A percentile compares a stretch with the other conserved stretches of the same genome.
phyloP scores from a whole-genome alignment of 2,888 invertebrate species.

The Thereva nobilitata region DNA sequence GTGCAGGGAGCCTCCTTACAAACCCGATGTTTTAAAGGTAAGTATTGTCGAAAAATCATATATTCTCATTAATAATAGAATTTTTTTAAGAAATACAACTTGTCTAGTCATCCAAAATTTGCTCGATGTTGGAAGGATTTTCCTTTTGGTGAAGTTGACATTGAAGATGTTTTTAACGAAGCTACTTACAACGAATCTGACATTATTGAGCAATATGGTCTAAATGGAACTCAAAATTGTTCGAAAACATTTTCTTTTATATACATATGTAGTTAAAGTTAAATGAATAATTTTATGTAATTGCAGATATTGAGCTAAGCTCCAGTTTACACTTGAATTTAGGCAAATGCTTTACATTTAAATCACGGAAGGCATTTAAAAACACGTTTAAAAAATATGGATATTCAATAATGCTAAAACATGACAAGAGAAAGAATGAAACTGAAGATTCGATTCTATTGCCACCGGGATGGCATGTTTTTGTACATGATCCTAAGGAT shows the following conservation, averaged over 20 bases:
- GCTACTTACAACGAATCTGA: constrained; percentile 64
- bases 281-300: not conserved
- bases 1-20: constrained; percentile 70
- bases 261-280: constrained; percentile 11
- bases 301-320: constrained; percentile 60
- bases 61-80: too few relatives aligned
- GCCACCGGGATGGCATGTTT: constrained; percentile 65
- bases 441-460: too few relatives aligned
- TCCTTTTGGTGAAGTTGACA: constrained; percentile 61
- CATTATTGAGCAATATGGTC: constrained; percentile 62
- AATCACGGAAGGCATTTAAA: constrained; percentile 58
- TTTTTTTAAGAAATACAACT: too few relatives aligned
- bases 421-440: constrained; percentile 49
- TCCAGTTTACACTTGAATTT: constrained; percentile 61
- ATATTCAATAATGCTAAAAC: constrained; percentile 64
- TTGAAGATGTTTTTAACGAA: constrained; percentile 65
- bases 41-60: constrained; percentile 45
- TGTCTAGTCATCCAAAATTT: constrained; percentile 58
- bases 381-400: constrained; percentile 61
- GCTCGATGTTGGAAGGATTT: constrained; percentile 64
- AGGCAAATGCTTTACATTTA: constrained; percentile 67
- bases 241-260: not conserved
- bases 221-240: constrained; percentile 61
- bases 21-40: constrained; percentile 62
- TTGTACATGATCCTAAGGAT: constrained; percentile 64